These are phyloP conservation scores for Serrognathus titanus DNA, from an alignment of 2,888 invertebrate genomes.

Conservation along the genomic window DNA sequence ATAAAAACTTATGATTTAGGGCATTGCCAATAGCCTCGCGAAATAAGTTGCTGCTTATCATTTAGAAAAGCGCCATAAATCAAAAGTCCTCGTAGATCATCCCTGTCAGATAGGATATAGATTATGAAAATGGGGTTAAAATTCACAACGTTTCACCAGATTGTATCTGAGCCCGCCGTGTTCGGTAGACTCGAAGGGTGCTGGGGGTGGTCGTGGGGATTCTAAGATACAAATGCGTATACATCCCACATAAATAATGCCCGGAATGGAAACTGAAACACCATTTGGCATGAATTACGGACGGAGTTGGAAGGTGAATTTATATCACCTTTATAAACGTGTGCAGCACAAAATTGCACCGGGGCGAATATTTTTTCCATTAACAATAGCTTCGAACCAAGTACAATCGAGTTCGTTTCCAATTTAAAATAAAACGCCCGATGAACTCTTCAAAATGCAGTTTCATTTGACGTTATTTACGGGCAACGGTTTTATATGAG, in stretches of 20 bases:
- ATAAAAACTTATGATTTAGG: no score
- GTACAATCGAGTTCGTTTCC: not conserved
- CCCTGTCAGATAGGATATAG: not conserved
- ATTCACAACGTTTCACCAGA: not conserved
- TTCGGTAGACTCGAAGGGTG: not conserved
- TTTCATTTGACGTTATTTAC: no score
- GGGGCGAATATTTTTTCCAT: no score
- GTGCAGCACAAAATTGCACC: not conserved
- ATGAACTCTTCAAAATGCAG: no score
- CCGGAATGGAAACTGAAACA: not conserved
- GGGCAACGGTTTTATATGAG: no score
- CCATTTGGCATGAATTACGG: not conserved
- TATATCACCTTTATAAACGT: not conserved
- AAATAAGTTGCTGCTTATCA: not conserved
- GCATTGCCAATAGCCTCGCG: not conserved
- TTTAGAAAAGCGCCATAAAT: not conserved
- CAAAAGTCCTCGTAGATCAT: not conserved
- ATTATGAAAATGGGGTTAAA: conserved; percentile 1
- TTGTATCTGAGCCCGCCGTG: not conserved
- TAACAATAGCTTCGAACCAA: no score
- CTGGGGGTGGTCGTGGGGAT: no score
- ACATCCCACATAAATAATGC: not conserved
- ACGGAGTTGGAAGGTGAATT: not conserved
- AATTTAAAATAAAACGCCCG: not conserved
- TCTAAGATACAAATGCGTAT: not conserved